Conservation (phyloP, 53 echinoderm and acorn worm species). For the Astropecten irregularis region DNA sequence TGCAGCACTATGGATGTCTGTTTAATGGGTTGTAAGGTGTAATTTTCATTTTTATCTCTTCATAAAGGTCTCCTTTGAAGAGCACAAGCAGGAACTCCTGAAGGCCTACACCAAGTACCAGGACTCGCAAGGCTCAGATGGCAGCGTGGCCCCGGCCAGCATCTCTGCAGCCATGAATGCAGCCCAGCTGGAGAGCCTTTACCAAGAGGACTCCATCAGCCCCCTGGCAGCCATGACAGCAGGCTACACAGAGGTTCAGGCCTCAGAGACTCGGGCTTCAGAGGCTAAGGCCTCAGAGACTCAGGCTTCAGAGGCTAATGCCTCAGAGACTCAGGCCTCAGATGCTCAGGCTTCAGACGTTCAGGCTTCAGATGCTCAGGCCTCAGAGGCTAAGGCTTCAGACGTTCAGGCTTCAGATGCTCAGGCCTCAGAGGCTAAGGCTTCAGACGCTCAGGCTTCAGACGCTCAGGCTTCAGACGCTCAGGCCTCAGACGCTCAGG, state of each 20-base stretch:
- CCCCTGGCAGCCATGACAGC: conserved; percentile 92
- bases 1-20: no score
- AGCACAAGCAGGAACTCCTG: conserved; percentile 94
- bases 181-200: conserved; percentile 45
- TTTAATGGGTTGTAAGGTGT: background rate
- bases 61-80: conserved; percentile 91
- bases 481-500: no score
- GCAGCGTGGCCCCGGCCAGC: conserved; percentile 37
- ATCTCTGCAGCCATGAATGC: conserved; percentile 73
- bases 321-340: no score
- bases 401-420: no score
- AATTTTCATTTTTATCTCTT: background rate
- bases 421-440: no score
- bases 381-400: no score
- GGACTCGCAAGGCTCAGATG: conserved; percentile 72
- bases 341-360: no score
- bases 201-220: conserved; percentile 77
- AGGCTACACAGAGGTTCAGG: conserved; percentile 71
- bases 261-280: conserved; percentile 51
- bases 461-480: no score
- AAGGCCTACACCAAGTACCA: conserved; percentile 93
- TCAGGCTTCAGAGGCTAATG: no score
- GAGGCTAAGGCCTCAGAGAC: conserved; percentile 10
- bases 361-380: no score
- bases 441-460: no score